Base-by-base conservation (phyloP, 2,888 invertebrate species). In the Caenorhabditis sp. region DNA sequence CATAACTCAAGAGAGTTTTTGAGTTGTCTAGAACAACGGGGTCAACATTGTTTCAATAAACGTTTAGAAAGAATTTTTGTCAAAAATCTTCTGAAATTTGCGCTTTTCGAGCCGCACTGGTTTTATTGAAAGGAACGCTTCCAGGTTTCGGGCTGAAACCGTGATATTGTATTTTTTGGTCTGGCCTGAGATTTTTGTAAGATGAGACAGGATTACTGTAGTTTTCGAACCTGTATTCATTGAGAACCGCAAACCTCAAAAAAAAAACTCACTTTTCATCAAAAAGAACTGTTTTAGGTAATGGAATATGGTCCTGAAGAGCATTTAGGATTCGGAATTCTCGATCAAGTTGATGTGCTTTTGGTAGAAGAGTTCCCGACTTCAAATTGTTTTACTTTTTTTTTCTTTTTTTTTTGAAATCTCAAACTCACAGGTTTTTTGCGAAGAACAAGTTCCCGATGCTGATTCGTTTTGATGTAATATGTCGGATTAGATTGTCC, bases 401-500 rank as follows among this genome's bases (percentile, higher is more conserved):
- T 19, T 53, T 12, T 12, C 31, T 6, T 10, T 6, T 10, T 6
- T 31, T 31, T 31, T 31, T 31, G 5, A 4, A 4, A 31, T 10
- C 10, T 10, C 5, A 26, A 58, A 19, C 31, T 37, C 59, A 89
- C 89, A 26, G 89, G 89, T 81, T 89, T 89, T 81, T 89, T 89
- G 37, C 89, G 78, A 0, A 89, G 85, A 19, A 89, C 89, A 60
- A 89, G 79, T 63, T 88, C 83, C 60, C 82, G 83, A 0, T 84
- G 86, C 8, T 58, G 63, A 2, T 82, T 88, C 65, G 87, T 88
- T 62, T 79, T 67, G 5, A 89, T 78, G 68, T 88, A 88, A 76
- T 89, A 89, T 1, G 89, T 89, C 6, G 89, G 89, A 73, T 89
- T 89, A 6, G 89, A 89, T 82, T 89, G 89, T 17, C 89, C 89